A percentile compares a stretch with the other conserved stretches of the same genome.
These are phyloP conservation scores for Ophion slaviceki DNA, from an alignment of 2,888 invertebrate genomes.

Conservation along the genomic window DNA sequence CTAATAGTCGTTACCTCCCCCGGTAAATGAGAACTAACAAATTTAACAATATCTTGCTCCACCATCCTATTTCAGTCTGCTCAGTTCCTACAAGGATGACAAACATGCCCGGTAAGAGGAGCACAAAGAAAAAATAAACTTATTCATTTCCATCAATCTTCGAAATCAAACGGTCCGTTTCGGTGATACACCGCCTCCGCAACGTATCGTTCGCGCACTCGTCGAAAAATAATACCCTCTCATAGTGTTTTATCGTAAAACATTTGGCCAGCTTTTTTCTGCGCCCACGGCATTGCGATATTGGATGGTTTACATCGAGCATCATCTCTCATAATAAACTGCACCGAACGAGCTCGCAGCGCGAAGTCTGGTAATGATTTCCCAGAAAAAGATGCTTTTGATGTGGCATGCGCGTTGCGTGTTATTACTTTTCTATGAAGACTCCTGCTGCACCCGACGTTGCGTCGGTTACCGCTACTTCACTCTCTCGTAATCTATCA, in stretches of 20 bases:
- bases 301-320: conserved; percentile 12
- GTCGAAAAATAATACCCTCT: background rate
- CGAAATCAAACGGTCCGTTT: too few species aligned
- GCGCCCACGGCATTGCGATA: background rate
- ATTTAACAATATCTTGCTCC: too few species aligned
- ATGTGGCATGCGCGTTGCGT: conserved; percentile 69
- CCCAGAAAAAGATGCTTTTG: conserved; percentile 74
- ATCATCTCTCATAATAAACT: conserved; percentile 10
- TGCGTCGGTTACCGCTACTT: conserved; percentile 62
- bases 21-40: too few species aligned
- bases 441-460: conserved; percentile 65
- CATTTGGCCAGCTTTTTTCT: background rate
- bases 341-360: conserved; percentile 11
- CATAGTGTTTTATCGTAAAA: background rate
- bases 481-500: background rate
- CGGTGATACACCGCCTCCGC: too few species aligned
- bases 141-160: too few species aligned
- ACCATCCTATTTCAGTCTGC: too few species aligned
- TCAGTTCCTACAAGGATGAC: too few species aligned
- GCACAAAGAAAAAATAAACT: too few species aligned
- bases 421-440: conserved; percentile 76
- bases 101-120: too few species aligned
- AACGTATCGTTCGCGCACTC: too few species aligned
- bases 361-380: conserved; percentile 75
- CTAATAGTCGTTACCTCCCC: too few species aligned